Conservation (phyloP, 2,797 vertebrate genomes). For the Knipowitschia caucasica region DNA sequence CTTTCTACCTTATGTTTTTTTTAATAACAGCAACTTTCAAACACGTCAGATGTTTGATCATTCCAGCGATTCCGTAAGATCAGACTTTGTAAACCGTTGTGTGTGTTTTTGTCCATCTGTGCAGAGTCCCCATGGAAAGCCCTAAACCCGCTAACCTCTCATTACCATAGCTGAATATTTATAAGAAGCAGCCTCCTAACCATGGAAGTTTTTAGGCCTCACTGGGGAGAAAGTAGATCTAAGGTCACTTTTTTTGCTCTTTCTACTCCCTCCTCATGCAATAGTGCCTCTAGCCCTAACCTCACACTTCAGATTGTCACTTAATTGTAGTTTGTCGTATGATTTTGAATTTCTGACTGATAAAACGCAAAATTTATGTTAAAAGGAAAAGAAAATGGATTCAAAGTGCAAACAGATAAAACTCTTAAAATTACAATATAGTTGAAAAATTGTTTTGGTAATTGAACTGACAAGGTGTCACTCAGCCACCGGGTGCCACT, state of each 20-base stretch:
- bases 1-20: conserved; percentile 53
- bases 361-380: too few species aligned
- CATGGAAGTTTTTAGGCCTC: conserved; percentile 35
- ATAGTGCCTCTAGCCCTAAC: conserved; percentile 17
- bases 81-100: conserved; percentile 13
- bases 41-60: background rate
- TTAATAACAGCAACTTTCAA: background rate
- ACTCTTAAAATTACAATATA: too few species aligned
- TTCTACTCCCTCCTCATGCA: background rate
- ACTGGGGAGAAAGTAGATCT: conserved; percentile 8
- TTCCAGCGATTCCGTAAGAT: background rate
- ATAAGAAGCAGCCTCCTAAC: conserved; percentile 43
- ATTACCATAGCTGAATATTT: conserved; percentile 59
- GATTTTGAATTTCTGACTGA: too few species aligned
- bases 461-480: too few species aligned
- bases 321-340: too few species aligned
- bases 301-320: conserved; percentile 1
- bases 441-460: too few species aligned
- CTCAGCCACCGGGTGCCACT: too few species aligned
- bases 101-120: conserved; percentile 43
- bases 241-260: conserved; percentile 33
- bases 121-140: conserved; percentile 42
- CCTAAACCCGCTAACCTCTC: conserved; percentile 36
- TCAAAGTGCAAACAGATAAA: too few species aligned
- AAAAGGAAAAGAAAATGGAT: too few species aligned